Conservation (phyloP, 2,797 vertebrate species). For the Poeciliopsis gracilis region DNA sequence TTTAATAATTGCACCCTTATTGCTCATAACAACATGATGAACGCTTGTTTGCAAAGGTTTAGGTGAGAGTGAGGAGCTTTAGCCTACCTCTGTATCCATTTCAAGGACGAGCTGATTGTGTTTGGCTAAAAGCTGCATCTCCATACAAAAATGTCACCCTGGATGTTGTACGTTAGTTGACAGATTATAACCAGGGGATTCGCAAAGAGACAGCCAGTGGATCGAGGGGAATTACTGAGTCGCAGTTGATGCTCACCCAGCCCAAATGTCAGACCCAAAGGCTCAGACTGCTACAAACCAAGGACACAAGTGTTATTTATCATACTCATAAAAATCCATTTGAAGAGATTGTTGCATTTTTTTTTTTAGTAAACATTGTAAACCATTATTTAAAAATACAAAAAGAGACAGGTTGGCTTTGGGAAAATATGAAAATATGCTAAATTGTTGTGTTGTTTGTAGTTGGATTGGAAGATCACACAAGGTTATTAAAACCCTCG, state of each 20-base stretch:
- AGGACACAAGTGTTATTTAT: conserved; percentile 64
- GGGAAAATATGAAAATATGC: conserved; percentile 8
- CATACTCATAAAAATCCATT: conserved; percentile 43
- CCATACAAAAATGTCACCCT: conserved; percentile 46
- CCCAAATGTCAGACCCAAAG: conserved; percentile 50
- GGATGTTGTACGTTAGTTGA: conserved; percentile 64
- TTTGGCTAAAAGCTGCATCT: conserved; percentile 56
- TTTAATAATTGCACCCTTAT: conserved; percentile 56
- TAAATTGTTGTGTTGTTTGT: background rate
- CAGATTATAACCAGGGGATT: conserved; percentile 71
- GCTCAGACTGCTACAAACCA: conserved; percentile 53
- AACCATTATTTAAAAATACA: conserved; percentile 10
- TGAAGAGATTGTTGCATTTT: conserved; percentile 14
- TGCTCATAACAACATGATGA: conserved; percentile 62
- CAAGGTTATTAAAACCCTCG: background rate
- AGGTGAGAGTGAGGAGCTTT: conserved; percentile 47
- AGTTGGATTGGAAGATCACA: background rate
- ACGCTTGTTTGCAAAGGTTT: conserved; percentile 56
- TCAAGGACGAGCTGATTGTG: conserved; percentile 69
- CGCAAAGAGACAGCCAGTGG: conserved; percentile 62
- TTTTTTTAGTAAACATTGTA: conserved; percentile 17
- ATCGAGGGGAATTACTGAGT: conserved; percentile 50
- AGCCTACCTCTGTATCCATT: conserved; percentile 34
- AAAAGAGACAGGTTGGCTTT: conserved; percentile 23
- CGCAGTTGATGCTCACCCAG: conserved; percentile 52